Evolutionary conservation across 2,797 vertebrate genomes (phyloP).

Genomic region (Chromobotia macracanthus): DNA sequence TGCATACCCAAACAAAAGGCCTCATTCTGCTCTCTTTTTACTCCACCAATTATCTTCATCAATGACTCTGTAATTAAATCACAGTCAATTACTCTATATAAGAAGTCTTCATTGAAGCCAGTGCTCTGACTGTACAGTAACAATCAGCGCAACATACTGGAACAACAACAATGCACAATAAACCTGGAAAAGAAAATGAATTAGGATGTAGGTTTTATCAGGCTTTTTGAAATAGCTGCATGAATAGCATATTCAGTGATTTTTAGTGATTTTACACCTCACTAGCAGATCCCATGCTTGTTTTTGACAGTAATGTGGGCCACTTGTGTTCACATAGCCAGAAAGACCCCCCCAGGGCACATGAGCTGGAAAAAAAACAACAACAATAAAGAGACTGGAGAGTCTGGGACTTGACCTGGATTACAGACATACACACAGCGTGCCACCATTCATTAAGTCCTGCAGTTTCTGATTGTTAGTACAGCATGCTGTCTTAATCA

Average conservation of each 20-base stretch:
- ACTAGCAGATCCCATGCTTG: conserved; percentile 36
- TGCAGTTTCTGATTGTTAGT: conserved; percentile 50
- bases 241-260: conserved; percentile 11
- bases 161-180: conserved; percentile 31
- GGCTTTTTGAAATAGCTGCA: conserved; percentile 17
- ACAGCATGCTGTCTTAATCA: conserved; percentile 56
- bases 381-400: conserved; percentile 51
- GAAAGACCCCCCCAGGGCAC: conserved; percentile 49
- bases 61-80: conserved; percentile 71
- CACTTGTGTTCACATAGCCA: conserved; percentile 50
- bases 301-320: conserved; percentile 54
- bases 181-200: background rate
- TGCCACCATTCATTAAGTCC: conserved; percentile 49
- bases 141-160: conserved; percentile 29
- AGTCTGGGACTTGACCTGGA: conserved; percentile 60
- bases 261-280: conserved; percentile 45
- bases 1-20: conserved; percentile 69
- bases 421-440: conserved; percentile 41
- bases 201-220: conserved; percentile 25
- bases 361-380: conserved; percentile 20
- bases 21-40: conserved; percentile 70
- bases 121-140: conserved; percentile 38
- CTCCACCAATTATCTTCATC: conserved; percentile 54
- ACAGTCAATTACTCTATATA: conserved; percentile 63
- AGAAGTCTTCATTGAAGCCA: conserved; percentile 53